These are phyloP conservation scores for Heterochromis multidens DNA, from an alignment of 2,113 vertebrate genomes.

Conservation along the genomic window DNA sequence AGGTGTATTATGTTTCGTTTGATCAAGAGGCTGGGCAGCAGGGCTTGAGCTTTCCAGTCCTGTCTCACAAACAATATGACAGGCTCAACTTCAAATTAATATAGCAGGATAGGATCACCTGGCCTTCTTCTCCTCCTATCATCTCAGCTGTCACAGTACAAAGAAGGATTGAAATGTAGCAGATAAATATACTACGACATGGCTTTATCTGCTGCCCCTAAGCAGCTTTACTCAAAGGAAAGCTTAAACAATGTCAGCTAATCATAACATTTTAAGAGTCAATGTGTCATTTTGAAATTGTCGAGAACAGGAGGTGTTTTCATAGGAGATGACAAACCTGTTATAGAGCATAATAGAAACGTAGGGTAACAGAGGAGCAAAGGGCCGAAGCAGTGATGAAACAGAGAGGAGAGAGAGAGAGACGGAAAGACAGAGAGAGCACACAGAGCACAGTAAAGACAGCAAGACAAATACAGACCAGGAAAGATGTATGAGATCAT, in stretches of 20 bases:
- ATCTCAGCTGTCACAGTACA: constrained; percentile 45
- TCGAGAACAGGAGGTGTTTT: constrained; percentile 53
- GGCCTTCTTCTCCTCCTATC: constrained; percentile 32
- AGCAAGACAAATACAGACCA: constrained; percentile 61
- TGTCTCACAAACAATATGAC: constrained; percentile 12
- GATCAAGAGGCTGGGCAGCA: constrained; percentile 12
- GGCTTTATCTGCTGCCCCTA: constrained; percentile 64
- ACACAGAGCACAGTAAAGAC: constrained; percentile 54
- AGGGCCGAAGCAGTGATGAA: constrained; percentile 25
- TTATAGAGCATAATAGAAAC: constrained; percentile 39
- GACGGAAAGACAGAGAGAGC: background rate
- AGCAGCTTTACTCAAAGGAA: constrained; percentile 69
- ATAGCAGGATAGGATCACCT: constrained; percentile 47
- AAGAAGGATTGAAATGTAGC: constrained; percentile 62
- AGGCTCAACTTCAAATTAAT: constrained; percentile 47
- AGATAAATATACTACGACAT: constrained; percentile 60
- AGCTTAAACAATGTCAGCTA: constrained; percentile 64
- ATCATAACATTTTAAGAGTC: constrained; percentile 62
- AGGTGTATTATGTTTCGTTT: constrained; percentile 36
- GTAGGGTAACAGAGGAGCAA: background rate
- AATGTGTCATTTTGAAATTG: constrained; percentile 51
- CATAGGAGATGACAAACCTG: constrained; percentile 48
- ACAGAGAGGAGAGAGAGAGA: background rate
- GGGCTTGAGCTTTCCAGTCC: constrained; percentile 6
- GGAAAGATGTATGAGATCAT: constrained; percentile 63